These are phyloP conservation scores for Turdus rufiventris DNA, from an alignment of 2,113 vertebrate species.

Conservation along the genomic window DNA sequence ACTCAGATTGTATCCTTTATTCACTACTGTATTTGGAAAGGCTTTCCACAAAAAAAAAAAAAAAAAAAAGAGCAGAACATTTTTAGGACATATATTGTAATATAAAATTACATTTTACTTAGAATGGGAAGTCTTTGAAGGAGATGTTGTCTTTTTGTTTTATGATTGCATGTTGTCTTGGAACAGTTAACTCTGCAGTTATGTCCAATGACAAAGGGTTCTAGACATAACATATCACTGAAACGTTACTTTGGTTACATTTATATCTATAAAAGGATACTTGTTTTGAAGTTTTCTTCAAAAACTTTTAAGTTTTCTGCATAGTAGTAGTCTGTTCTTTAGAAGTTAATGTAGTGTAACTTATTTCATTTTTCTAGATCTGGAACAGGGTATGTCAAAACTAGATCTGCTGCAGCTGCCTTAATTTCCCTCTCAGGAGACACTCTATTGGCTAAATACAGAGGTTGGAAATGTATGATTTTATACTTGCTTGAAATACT, in stretches of 20 bases:
- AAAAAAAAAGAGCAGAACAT: neutral
- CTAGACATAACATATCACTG: neutral
- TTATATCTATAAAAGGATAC: neutral
- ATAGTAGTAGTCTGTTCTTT: neutral
- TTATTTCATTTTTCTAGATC: conserved; percentile 50
- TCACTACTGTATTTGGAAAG: neutral
- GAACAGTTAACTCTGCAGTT: neutral
- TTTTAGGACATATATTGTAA: neutral
- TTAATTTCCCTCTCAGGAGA: conserved; percentile 80
- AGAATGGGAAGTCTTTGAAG: neutral
- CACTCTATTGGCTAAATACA: conserved; percentile 75
- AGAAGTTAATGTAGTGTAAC: neutral
- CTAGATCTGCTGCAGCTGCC: conserved; percentile 63
- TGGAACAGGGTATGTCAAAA: conserved; percentile 58
- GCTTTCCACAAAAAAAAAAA: neutral
- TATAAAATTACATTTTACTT: neutral
- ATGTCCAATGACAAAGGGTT: neutral
- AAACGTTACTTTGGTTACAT: neutral
- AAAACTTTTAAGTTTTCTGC: too few species aligned
- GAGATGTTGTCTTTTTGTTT: neutral
- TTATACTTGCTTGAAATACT: neutral
- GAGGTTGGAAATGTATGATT: conserved; percentile 63
- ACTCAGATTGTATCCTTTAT: neutral
- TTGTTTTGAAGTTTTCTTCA: neutral
- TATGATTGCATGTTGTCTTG: neutral